Evolutionary conservation across 2,888 invertebrate species (phyloP).

Genomic region (Chalcosyrphus nemorum): DNA sequence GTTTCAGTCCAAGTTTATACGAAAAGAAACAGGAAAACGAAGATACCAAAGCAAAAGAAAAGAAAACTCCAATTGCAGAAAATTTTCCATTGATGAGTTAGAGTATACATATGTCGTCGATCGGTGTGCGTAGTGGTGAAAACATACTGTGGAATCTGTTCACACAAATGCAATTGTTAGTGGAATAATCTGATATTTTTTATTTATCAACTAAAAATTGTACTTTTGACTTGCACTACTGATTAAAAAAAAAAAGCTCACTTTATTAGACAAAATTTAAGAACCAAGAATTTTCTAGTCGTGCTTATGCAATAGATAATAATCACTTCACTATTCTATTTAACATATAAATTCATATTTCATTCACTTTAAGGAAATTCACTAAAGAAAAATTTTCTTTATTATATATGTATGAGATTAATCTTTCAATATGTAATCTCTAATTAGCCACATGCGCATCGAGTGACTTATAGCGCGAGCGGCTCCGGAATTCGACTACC

Average conservation of each 20-base stretch:
- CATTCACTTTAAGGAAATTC: slow-evolving; percentile 32
- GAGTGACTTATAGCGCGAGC: slow-evolving; percentile 29
- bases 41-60: slow-evolving; percentile 32
- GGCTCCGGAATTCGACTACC: slow-evolving; percentile 36
- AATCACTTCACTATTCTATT: slow-evolving; percentile 22
- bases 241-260: not conserved
- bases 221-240: not conserved
- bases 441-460: slow-evolving; percentile 50
- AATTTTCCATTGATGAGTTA: slow-evolving; percentile 78
- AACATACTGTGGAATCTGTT: slow-evolving; percentile 66
- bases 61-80: slow-evolving; percentile 74
- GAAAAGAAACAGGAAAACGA: slow-evolving; percentile 35
- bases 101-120: not conserved
- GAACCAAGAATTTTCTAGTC: slow-evolving; percentile 25
- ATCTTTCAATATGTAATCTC: slow-evolving; percentile 19
- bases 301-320: slow-evolving; percentile 30
- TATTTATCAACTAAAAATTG: slow-evolving; percentile 48
- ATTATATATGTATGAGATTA: too few species aligned
- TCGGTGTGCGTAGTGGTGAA: slow-evolving; percentile 53
- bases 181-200: slow-evolving; percentile 4
- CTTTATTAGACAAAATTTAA: not conserved
- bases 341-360: slow-evolving; percentile 1
- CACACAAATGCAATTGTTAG: slow-evolving; percentile 61
- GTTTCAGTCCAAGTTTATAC: slow-evolving; percentile 57
- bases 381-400: not conserved